Percentiles rank a stretch among this genome's conserved stretches.
Conservation (phyloP, 1,140 invertebrate genomes). For the Microvelia longipes region DNA sequence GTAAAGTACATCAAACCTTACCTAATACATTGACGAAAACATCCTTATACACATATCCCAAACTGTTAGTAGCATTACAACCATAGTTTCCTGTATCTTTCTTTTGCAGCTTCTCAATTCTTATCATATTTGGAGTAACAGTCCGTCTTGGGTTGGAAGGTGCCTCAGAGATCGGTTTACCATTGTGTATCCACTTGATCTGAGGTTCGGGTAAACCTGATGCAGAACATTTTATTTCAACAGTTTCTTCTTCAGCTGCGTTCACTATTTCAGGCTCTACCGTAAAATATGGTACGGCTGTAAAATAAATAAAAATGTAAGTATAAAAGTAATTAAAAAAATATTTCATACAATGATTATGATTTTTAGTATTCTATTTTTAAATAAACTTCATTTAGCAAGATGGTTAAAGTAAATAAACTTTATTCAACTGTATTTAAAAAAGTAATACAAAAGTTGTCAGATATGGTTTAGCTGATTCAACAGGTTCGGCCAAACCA, state of each 20-base stretch:
- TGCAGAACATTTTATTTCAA: slow-evolving; percentile 74
- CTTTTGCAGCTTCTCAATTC: slow-evolving; percentile 66
- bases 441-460: no score
- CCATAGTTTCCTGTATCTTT: slow-evolving; percentile 94
- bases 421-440: not conserved
- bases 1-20: no score
- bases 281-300: slow-evolving; percentile 82
- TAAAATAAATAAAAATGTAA: slow-evolving; percentile 14
- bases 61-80: slow-evolving; percentile 95
- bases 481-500: no score
- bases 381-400: no score
- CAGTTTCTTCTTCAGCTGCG: slow-evolving; percentile 78
- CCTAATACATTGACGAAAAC: slow-evolving; percentile 91
- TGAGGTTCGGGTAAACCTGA: slow-evolving; percentile 73
- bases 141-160: slow-evolving; percentile 51
- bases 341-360: no score
- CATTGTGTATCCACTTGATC: slow-evolving; percentile 95
- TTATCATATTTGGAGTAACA: slow-evolving; percentile 54
- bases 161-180: slow-evolving; percentile 65
- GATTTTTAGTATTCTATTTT: no score
- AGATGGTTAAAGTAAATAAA: not conserved
- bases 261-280: slow-evolving; percentile 77
- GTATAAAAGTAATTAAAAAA: not conserved
- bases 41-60: slow-evolving; percentile 96
- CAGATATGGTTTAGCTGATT: no score